These are phyloP conservation scores for Tromatobia lineatoria DNA, from an alignment of 2,888 invertebrate genomes.

Conservation along the genomic window DNA sequence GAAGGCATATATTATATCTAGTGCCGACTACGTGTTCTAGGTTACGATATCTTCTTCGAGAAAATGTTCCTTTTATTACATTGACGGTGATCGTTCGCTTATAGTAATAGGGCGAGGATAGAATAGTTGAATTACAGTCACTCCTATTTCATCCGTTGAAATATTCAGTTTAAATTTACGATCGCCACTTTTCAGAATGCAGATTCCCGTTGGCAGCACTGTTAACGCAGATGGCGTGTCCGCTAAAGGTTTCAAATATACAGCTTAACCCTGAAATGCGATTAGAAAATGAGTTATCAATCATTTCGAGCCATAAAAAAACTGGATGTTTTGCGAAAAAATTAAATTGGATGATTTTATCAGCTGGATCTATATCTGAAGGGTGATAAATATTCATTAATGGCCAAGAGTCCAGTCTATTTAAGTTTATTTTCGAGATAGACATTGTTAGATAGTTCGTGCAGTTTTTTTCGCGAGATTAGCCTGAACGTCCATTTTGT, in stretches of 20 bases:
- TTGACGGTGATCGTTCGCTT: slow-evolving; percentile 27
- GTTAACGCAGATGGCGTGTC: too few species aligned
- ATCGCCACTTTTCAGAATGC: background rate
- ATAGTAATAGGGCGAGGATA: slow-evolving; percentile 29
- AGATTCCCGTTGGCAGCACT: too few species aligned
- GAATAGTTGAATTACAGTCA: slow-evolving; percentile 5
- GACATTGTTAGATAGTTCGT: too few species aligned
- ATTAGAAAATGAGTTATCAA: too few species aligned
- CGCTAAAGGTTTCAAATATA: too few species aligned
- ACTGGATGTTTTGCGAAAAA: background rate
- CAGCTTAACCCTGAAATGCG: too few species aligned
- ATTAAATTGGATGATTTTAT: background rate
- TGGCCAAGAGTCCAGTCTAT: background rate
- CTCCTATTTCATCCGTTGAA: background rate
- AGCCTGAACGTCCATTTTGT: too few species aligned
- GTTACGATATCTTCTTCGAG: slow-evolving; percentile 30
- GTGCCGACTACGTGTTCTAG: slow-evolving; percentile 37
- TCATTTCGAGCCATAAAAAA: background rate
- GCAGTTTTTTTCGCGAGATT: too few species aligned
- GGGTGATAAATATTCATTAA: too few species aligned
- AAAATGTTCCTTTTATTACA: slow-evolving; percentile 43
- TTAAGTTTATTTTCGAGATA: too few species aligned
- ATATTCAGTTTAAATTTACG: background rate
- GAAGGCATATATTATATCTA: slow-evolving; percentile 25
- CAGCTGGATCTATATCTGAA: too few species aligned